These are phyloP conservation scores for Miltochrista miniata DNA, from an alignment of 2,888 invertebrate species.

Conservation along the genomic window DNA sequence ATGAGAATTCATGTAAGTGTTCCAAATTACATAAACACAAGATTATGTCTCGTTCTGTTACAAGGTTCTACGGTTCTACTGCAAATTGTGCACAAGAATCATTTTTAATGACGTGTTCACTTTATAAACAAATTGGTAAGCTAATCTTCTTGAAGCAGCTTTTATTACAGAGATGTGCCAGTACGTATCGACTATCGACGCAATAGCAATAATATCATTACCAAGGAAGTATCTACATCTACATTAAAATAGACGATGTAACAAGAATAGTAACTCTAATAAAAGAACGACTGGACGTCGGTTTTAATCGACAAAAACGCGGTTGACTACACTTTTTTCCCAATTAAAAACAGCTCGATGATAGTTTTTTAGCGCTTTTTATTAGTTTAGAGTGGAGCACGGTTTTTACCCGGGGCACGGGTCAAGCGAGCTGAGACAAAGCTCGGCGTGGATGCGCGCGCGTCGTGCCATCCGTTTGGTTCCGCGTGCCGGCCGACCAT, in stretches of 20 bases:
- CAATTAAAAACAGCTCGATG: constrained; percentile 66
- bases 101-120: constrained; percentile 22
- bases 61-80: too few species aligned
- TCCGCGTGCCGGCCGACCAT: constrained; percentile 76
- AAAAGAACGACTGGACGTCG: constrained; percentile 41
- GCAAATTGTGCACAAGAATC: too few species aligned
- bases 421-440: constrained; percentile 80
- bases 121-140: constrained; percentile 20
- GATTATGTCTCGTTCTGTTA: too few species aligned
- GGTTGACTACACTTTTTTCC: constrained; percentile 62
- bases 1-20: too few species aligned
- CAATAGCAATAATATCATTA: constrained; percentile 30
- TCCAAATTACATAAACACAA: too few species aligned
- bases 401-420: constrained; percentile 78
- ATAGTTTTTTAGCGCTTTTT: constrained; percentile 66
- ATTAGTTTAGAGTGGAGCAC: constrained; percentile 44
- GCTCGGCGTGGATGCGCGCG: constrained; percentile 61
- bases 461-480: constrained; percentile 72
- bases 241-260: constrained; percentile 38
- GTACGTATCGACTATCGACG: too few species aligned
- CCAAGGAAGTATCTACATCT: constrained; percentile 43
- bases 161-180: too few species aligned
- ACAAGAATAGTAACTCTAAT: constrained; percentile 31
- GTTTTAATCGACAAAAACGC: constrained; percentile 55
- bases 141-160: too few species aligned